Evolutionary conservation across 2,797 vertebrate genomes (phyloP).

Genomic region (Anomalospiza imberbis): DNA sequence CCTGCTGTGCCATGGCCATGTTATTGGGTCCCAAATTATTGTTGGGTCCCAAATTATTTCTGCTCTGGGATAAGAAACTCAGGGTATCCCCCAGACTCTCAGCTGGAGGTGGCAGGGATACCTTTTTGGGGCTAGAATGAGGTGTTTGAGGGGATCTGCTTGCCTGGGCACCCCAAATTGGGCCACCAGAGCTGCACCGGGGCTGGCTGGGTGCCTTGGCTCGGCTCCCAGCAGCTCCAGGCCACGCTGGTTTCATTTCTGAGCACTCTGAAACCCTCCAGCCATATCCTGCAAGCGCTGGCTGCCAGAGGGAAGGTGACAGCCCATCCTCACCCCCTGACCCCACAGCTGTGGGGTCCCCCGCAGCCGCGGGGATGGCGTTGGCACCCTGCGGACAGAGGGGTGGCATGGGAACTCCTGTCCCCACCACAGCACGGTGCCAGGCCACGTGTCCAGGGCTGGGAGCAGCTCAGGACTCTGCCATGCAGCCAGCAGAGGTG

Average conservation of each 20-base stretch:
- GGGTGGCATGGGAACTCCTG: neutral
- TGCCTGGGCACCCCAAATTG: too few species aligned
- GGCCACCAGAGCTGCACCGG: neutral
- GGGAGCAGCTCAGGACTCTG: neutral
- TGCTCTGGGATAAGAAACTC: neutral
- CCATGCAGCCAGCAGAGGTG: neutral
- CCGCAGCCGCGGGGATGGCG: neutral
- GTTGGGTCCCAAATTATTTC: neutral
- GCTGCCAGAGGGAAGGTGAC: neutral
- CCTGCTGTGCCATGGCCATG: neutral
- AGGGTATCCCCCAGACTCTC: neutral
- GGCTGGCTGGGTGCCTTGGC: neutral
- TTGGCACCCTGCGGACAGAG: neutral
- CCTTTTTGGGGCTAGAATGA: neutral
- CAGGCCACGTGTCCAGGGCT: neutral
- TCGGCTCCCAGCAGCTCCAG: neutral
- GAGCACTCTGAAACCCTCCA: neutral
- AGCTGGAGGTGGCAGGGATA: neutral
- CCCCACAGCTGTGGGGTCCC: neutral
- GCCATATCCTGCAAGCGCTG: rapidly evolving
- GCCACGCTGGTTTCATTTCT: neutral
- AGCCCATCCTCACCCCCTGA: rapidly evolving
- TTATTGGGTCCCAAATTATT: neutral
- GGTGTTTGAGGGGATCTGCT: neutral
- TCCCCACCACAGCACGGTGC: rapidly evolving